Percentiles rank a stretch among this genome's conserved stretches.
Conservation (phyloP, 2,888 invertebrate genomes). For the Himalopsyche anomala region DNA sequence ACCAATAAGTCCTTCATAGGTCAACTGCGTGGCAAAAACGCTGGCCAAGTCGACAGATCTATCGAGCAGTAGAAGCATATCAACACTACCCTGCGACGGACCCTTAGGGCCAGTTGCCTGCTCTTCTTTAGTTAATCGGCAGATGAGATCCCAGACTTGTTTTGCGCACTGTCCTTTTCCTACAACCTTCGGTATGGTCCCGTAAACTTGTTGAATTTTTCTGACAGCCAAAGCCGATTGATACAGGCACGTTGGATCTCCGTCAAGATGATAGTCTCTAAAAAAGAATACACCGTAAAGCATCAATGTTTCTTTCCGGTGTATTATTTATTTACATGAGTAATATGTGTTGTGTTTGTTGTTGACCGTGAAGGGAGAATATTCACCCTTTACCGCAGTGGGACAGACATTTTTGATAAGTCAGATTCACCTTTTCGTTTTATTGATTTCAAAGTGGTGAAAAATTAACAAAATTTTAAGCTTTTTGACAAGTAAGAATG, state of each 20-base stretch:
- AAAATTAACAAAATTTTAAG: too few species aligned
- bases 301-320: too few species aligned
- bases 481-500: too few species aligned
- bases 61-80: constrained; percentile 93
- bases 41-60: constrained; percentile 94
- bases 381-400: too few species aligned
- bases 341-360: too few species aligned
- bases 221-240: constrained; percentile 92
- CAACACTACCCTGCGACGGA: constrained; percentile 83
- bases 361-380: too few species aligned
- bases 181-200: constrained; percentile 91
- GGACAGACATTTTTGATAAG: too few species aligned
- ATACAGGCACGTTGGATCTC: constrained; percentile 91
- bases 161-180: constrained; percentile 93
- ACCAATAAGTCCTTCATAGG: constrained; percentile 96
- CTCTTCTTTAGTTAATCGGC: constrained; percentile 84
- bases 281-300: constrained; percentile 61
- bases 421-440: too few species aligned
- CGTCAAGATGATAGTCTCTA: constrained; percentile 91
- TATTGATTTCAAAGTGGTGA: too few species aligned
- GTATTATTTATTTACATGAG: too few species aligned
- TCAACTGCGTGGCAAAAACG: constrained; percentile 94
- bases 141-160: constrained; percentile 92
- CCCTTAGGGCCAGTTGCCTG: constrained; percentile 72
- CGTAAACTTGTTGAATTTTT: constrained; percentile 90